Evolutionary conservation across 2,797 vertebrate genomes (phyloP).

Genomic region (Pyrocephalus nanus): DNA sequence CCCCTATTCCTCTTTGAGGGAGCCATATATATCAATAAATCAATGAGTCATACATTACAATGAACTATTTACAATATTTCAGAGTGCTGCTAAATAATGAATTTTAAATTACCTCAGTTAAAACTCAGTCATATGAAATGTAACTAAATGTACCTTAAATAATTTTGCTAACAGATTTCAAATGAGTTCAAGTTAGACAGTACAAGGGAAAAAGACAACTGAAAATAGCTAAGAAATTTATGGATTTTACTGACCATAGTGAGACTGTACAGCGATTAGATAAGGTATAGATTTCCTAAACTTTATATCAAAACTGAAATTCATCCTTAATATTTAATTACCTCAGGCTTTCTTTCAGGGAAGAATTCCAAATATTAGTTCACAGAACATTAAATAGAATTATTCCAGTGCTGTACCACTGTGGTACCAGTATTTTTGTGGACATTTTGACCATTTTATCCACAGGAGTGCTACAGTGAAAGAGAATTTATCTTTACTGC

Average conservation of each 20-base stretch:
- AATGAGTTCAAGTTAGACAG: background rate
- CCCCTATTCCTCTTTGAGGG: conserved; percentile 18
- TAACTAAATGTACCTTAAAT: conserved; percentile 27
- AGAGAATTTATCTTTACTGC: background rate
- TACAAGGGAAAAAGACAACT: background rate
- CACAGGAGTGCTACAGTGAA: background rate
- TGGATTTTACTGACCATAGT: background rate
- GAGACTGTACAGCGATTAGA: background rate
- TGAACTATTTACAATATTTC: conserved; percentile 22
- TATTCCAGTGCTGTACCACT: background rate
- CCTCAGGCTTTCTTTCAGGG: background rate
- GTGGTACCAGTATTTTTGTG: background rate
- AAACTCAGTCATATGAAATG: conserved; percentile 9
- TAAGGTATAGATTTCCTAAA: background rate
- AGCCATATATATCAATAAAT: conserved; percentile 19
- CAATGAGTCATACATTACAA: conserved; percentile 29
- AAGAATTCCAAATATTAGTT: background rate
- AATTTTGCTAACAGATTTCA: conserved; percentile 32
- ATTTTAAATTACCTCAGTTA: conserved; percentile 17
- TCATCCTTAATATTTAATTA: background rate
- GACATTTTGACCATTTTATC: background rate
- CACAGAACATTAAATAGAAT: background rate
- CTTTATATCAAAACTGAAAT: background rate
- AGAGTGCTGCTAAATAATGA: conserved; percentile 23
- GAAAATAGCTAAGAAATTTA: background rate